These are phyloP conservation scores for Porites lutea DNA, from an alignment of 64 coral and sea anemone species.

Conservation along the genomic window DNA sequence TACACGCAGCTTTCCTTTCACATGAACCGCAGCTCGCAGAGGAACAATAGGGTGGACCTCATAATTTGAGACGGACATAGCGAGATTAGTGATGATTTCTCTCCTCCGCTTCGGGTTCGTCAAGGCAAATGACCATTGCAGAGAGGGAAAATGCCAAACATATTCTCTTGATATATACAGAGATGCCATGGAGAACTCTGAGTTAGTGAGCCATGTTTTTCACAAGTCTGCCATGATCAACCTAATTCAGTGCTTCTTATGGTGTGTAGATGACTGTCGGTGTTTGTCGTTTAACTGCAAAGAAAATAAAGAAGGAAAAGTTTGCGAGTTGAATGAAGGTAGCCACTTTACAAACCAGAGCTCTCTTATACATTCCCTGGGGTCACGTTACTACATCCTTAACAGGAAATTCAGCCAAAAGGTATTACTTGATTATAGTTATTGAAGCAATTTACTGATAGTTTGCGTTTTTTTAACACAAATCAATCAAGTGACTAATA, in stretches of 20 bases:
- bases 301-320: not conserved
- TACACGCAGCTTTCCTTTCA: no score
- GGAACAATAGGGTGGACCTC: no score
- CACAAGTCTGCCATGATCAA: not conserved
- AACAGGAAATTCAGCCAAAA: no score
- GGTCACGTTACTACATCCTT: not conserved
- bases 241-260: not conserved
- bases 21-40: no score
- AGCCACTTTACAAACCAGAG: not conserved
- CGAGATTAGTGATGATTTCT: no score
- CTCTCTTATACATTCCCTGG: not conserved
- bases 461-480: no score
- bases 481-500: no score
- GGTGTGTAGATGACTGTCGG: not conserved
- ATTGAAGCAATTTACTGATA: no score
- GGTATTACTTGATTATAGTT: no score
- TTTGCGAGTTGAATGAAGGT: slow-evolving; percentile 1
- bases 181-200: not conserved
- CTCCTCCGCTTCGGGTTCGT: no score
- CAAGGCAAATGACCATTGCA: not conserved
- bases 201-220: not conserved
- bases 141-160: not conserved
- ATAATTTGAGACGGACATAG: not conserved
- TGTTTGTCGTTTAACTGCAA: slow-evolving; percentile 3
- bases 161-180: not conserved